Conservation (phyloP, 2,888 invertebrate genomes). For the Doris montereyensis region DNA sequence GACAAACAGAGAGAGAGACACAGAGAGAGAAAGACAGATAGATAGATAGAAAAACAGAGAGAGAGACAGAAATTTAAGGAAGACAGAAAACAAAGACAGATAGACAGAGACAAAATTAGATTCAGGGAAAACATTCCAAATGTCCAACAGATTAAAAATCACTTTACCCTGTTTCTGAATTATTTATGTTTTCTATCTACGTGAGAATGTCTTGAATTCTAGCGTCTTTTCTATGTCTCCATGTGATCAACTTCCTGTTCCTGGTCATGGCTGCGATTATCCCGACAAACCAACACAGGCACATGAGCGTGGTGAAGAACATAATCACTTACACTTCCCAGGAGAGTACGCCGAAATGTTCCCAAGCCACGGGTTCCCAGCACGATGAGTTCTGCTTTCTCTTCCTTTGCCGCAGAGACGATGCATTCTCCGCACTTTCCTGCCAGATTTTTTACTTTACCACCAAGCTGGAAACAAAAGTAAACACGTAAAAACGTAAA, state of each 20-base stretch:
- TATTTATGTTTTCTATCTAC: no score
- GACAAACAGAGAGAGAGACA: no score
- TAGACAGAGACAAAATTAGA: background rate
- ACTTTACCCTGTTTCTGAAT: no score
- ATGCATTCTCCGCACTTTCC: constrained; percentile 50
- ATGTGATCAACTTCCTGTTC: background rate
- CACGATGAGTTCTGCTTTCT: constrained; percentile 46
- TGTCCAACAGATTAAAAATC: background rate
- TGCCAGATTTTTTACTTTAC: constrained; percentile 50
- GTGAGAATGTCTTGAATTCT: background rate
- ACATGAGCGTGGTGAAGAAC: constrained; percentile 49
- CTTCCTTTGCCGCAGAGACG: constrained; percentile 44
- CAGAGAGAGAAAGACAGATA: background rate
- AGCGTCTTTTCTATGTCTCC: background rate
- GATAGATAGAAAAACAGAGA: constrained; percentile 11
- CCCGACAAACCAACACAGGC: constrained; percentile 48
- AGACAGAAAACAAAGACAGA: no score
- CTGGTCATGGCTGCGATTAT: background rate
- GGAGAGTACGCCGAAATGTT: constrained; percentile 47
- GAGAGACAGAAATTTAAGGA: no score
- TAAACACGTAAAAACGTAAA: background rate
- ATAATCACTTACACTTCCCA: constrained; percentile 53
- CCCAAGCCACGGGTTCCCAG: constrained; percentile 51
- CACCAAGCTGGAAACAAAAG: constrained; percentile 43
- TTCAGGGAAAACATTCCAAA: background rate